phyloP scores from a whole-genome alignment of 2,797 vertebrate genomes.

The Halcyon badia region DNA sequence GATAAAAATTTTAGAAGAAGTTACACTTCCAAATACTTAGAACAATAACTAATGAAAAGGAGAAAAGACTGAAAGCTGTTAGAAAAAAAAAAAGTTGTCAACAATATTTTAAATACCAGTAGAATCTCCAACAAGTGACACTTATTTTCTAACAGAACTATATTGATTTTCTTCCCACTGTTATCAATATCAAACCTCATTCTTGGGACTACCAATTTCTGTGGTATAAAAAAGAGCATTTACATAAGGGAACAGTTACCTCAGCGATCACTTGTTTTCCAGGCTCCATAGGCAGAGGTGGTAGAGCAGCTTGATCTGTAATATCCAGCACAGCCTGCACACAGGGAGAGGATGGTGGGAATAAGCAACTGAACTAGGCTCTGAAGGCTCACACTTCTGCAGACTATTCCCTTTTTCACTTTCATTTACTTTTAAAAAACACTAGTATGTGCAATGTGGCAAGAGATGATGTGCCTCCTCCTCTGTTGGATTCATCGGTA shows the following conservation, averaged over 20 bases:
- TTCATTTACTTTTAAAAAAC: neutral
- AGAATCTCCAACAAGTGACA: neutral
- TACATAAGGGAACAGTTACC: constrained; percentile 11
- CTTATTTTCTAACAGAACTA: neutral
- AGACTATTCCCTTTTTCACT: neutral
- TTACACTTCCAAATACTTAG: neutral
- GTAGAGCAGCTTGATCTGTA: neutral
- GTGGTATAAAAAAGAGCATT: neutral
- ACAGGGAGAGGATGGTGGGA: neutral
- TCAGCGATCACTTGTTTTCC: neutral
- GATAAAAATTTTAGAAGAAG: neutral
- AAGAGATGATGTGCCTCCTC: neutral
- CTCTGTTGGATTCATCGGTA: neutral
- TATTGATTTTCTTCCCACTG: neutral
- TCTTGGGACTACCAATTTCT: neutral
- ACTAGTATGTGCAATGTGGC: neutral
- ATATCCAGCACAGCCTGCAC: constrained; percentile 1
- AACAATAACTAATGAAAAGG: neutral
- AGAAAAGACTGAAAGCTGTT: neutral
- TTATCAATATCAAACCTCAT: neutral
- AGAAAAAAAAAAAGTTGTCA: neutral
- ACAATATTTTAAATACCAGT: neutral
- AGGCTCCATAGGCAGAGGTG: neutral
- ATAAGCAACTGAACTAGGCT: neutral
- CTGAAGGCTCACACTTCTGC: neutral